These are phyloP conservation scores for Drosophila barbarae DNA, from an alignment of 2,888 invertebrate species.

Conservation along the genomic window DNA sequence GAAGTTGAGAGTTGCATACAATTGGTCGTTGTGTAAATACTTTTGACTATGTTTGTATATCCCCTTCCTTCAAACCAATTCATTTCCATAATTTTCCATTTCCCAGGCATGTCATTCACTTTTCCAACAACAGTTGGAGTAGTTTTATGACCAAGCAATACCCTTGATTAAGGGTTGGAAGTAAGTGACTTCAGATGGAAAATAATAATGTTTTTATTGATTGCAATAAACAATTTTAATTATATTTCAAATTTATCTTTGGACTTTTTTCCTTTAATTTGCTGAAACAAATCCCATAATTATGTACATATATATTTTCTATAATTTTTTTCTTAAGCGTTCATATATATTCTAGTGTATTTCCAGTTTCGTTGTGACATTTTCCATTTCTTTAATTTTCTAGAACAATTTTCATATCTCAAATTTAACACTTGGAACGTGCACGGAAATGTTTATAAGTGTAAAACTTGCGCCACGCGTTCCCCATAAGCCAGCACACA, in stretches of 20 bases:
- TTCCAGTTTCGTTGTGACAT: conserved; percentile 5
- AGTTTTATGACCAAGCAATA: conserved; percentile 6
- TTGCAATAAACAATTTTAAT: not conserved
- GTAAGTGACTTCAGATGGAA: not conserved
- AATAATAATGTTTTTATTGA: not conserved
- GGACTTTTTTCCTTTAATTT: not conserved
- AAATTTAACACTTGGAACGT: conserved; percentile 65
- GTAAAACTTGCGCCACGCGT: conserved; percentile 63
- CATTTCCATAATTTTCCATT: conserved; percentile 39
- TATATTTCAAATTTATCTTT: too few relatives aligned
- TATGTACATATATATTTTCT: not conserved
- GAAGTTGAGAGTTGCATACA: too few relatives aligned
- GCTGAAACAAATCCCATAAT: too few relatives aligned
- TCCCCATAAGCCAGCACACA: conserved; percentile 36
- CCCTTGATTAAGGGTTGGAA: conserved; percentile 1
- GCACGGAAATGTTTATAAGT: conserved; percentile 65
- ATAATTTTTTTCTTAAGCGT: not conserved
- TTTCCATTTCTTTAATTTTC: not conserved
- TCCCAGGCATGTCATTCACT: conserved; percentile 18
- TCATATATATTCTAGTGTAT: not conserved
- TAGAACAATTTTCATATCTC: conserved; percentile 22
- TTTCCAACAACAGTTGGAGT: not conserved
- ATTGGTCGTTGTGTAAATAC: too few relatives aligned
- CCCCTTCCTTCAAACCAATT: conserved; percentile 5
- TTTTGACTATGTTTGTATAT: too few relatives aligned